Base-by-base conservation (phyloP, 2,888 invertebrate genomes). In the Eristalinus sepulchralis region DNA sequence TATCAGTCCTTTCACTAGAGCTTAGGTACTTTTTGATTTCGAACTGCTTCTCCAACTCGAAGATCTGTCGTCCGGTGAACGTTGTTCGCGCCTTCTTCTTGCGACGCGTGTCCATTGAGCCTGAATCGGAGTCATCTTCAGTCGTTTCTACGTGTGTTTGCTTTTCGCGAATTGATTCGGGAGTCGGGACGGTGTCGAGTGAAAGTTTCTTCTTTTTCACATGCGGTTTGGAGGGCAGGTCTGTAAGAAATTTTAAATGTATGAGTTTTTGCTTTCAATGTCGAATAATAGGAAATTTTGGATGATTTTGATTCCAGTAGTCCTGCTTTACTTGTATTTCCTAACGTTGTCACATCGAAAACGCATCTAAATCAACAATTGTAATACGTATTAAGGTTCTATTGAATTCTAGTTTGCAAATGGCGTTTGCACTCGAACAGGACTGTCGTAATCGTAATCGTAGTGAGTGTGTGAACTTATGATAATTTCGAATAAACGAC, bases 1-100 rank as follows among this genome's bases (percentile, higher is more conserved):
- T 97, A 90, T 98, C 98, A 39, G 98, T 96, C 88, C 98, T 93
- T 92, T 98, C 98, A 87, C 97, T 97, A 27, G 98, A 98, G 89
- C 98, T 98, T 88, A 98, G 94, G 93, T 98, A 98, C 93, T 98
- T 98, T 94, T 98, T 98, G 89, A 97, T 95, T 92, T 98, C 98
- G 91, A 98, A 98, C 93, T 98, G 96, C 91, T 98, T 97, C 94
- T 98, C 98, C 92, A 99, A 94, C 93, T 98, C 98, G 93, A 98
- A 98, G 92, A 98, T 98, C 94, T 98, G 98, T 68, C 98, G 93
- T 1, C 98, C 98, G 0, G 98, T 98, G 94, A 98, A 98, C 24
- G 98, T 98, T 27, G 98, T 98, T 84, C 98, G 93, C 0, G 98
- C 98, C 91, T 98, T 98, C 93, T 97, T 97, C 91, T 95, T 95